Percentiles rank a stretch among this genome's conserved stretches.
These are phyloP conservation scores for Eristalis pertinax DNA, from an alignment of 2,888 invertebrate species.

Conservation along the genomic window DNA sequence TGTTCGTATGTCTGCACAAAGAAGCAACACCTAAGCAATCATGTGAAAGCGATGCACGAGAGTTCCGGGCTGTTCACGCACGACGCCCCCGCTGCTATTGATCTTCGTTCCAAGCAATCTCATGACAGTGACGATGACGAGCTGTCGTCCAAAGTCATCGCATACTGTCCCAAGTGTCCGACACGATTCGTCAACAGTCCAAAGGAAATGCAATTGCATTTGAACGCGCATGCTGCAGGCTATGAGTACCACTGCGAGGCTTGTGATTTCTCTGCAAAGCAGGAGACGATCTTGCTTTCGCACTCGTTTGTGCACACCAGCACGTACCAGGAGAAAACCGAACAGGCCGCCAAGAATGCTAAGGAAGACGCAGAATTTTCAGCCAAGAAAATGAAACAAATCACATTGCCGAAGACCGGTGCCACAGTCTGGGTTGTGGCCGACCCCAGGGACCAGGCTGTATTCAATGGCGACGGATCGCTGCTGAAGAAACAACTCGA, in stretches of 20 bases:
- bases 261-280: slow-evolving; percentile 89
- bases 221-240: slow-evolving; percentile 80
- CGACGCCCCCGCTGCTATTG: slow-evolving; percentile 71
- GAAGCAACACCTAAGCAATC: slow-evolving; percentile 91
- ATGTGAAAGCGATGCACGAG: slow-evolving; percentile 85
- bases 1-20: slow-evolving; percentile 93
- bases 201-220: slow-evolving; percentile 88
- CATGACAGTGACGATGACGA: slow-evolving; percentile 54
- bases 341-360: slow-evolving; percentile 86
- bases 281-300: slow-evolving; percentile 86
- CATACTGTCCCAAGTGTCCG: slow-evolving; percentile 91
- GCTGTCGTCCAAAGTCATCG: slow-evolving; percentile 82
- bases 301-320: slow-evolving; percentile 89
- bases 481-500: slow-evolving; percentile 79
- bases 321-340: slow-evolving; percentile 90
- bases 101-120: slow-evolving; percentile 65
- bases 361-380: slow-evolving; percentile 85
- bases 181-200: slow-evolving; percentile 88
- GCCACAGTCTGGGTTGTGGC: slow-evolving; percentile 81
- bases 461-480: slow-evolving; percentile 76
- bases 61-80: slow-evolving; percentile 71
- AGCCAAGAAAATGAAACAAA: slow-evolving; percentile 84
- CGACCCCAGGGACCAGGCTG: slow-evolving; percentile 76
- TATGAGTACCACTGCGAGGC: slow-evolving; percentile 86
- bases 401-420: slow-evolving; percentile 75